Evolutionary conservation across 1,140 invertebrate species (phyloP), one percentile per base, ranked within the genome.

Genomic region (Conus betulinus): DNA sequence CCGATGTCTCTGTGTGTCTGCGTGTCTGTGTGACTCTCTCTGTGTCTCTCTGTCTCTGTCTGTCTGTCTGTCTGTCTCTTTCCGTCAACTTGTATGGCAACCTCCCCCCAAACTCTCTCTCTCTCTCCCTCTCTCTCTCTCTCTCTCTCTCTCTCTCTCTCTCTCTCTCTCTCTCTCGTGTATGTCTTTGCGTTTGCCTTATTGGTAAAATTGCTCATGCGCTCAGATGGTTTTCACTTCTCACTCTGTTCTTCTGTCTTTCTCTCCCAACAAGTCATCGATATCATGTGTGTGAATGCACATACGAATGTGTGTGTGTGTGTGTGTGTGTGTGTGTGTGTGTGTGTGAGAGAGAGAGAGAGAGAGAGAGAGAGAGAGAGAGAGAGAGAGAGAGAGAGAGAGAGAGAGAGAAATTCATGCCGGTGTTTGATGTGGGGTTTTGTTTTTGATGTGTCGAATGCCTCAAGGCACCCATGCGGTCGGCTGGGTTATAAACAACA

Each of bases 291-390:
- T n/a, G 39, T 39, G 39, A 39, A 39, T 39, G 39, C 39, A 39
- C 39, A 39, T 39, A 3, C 3, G 39, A 39, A 39, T 39, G 39
- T 39, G 39, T 39, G 39, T 39, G 39, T 88, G 82, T 88, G 78
- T 88, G 82, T 88, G 67, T 88, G 60, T 67, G 60, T 67, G 60
- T 67, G 60, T 67, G 60, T 67, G 60, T 67, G 60, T 67, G 60
- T 67, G 60, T 67, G 60, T 67, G 60, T 67, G 60, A 39, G 39
- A 39, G 39, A 39, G 39, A 39, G 39, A 39, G 39, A 39, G 39
- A 39, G 39, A 39, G 39, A 39, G 39, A 39, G 39, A 39, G 39
- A 39, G 39, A 39, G 39, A 39, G 39, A 39, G 39, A 39, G 39
- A 39, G 39, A 39, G 39, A 39, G 39, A 39, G 39, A 39, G 39